These are phyloP conservation scores for Ptilorrhoa leucosticta DNA, from an alignment of 2,113 vertebrate genomes.

Conservation along the genomic window DNA sequence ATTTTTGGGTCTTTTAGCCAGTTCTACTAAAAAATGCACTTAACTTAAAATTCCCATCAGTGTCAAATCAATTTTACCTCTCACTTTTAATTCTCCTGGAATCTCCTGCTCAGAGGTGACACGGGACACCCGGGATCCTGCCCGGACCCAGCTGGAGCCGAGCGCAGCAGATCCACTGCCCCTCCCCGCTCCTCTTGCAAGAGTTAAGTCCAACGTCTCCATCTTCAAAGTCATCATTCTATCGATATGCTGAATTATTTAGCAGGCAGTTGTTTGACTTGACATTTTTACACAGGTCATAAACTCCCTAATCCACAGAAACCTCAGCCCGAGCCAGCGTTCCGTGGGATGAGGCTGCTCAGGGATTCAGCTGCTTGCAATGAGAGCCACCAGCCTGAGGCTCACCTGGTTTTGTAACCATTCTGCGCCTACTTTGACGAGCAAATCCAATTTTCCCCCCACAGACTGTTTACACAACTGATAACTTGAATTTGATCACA, in stretches of 20 bases:
- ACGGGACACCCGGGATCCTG: neutral
- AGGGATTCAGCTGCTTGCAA: neutral
- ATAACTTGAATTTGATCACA: accelerated
- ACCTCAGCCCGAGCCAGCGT: neutral
- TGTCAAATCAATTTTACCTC: neutral
- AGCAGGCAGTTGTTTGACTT: neutral
- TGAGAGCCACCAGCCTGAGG: neutral
- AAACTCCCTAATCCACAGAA: neutral
- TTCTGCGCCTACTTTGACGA: neutral
- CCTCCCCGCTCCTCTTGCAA: neutral
- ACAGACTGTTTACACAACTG: neutral
- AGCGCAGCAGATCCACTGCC: neutral
- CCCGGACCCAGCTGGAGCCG: neutral
- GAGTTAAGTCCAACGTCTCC: neutral
- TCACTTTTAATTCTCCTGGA: neutral
- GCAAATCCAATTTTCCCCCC: neutral
- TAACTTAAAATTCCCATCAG: neutral
- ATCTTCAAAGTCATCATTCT: neutral
- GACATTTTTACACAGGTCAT: neutral
- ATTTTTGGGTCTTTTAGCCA: neutral
- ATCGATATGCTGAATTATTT: slow-evolving; percentile 14
- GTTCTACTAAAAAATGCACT: neutral
- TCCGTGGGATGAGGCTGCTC: neutral
- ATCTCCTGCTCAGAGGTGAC: neutral
- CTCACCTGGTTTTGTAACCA: accelerated